phyloP scores from a whole-genome alignment of 1,140 invertebrate species.

The Nebria ingens region DNA sequence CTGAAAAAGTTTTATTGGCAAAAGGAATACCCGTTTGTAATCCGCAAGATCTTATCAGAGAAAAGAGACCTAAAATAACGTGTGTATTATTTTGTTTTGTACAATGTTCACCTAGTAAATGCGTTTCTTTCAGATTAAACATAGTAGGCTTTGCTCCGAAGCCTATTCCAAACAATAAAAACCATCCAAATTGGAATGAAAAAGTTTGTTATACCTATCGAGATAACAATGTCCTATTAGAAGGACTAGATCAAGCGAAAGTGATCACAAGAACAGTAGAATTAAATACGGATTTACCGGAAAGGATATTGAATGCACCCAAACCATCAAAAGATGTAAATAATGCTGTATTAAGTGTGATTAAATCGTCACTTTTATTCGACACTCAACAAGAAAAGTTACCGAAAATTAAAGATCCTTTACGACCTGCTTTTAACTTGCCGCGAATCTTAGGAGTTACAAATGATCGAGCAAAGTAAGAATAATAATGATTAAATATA shows the following conservation, averaged over 20 bases:
- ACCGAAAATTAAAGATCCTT: slow-evolving; percentile 56
- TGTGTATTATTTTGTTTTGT: slow-evolving; percentile 17
- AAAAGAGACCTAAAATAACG: slow-evolving; percentile 31
- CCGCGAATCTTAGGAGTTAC: slow-evolving; percentile 63
- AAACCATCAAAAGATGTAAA: slow-evolving; percentile 38
- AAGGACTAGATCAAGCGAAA: slow-evolving; percentile 61
- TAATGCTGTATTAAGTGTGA: slow-evolving; percentile 44
- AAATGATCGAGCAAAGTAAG: slow-evolving; percentile 57
- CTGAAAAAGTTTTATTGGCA: slow-evolving; percentile 38
- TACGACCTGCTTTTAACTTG: slow-evolving; percentile 58
- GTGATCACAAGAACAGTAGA: slow-evolving; percentile 62
- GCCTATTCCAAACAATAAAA: slow-evolving; percentile 36
- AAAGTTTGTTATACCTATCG: slow-evolving; percentile 45
- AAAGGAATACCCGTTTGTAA: slow-evolving; percentile 43
- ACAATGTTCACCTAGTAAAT: slow-evolving; percentile 14
- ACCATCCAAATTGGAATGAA: slow-evolving; percentile 54
- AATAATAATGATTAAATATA: slow-evolving; percentile 23
- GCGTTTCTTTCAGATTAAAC: slow-evolving; percentile 32
- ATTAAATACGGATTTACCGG: slow-evolving; percentile 48
- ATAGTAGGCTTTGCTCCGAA: slow-evolving; percentile 36
- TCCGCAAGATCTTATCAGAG: slow-evolving; percentile 40
- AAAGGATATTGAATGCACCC: slow-evolving; percentile 39
- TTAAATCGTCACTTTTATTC: slow-evolving; percentile 61
- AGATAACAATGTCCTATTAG: slow-evolving; percentile 52
- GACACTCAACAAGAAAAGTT: slow-evolving; percentile 68